Evolutionary conservation across 2,113 vertebrate species (phyloP), one percentile per base, ranked within the genome.

Genomic region (Oryzias woworae): DNA sequence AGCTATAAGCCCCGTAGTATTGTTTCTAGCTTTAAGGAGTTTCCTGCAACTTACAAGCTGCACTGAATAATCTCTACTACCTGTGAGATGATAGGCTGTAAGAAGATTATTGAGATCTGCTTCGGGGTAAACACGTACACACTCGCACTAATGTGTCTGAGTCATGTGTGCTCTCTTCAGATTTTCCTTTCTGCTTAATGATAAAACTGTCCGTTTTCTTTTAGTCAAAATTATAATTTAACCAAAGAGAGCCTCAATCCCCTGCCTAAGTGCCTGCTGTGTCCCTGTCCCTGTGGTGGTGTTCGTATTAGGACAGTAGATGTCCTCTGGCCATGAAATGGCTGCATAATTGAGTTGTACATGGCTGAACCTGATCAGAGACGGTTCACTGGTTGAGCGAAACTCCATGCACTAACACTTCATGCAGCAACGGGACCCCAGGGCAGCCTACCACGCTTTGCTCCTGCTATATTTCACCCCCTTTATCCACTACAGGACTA

Each of bases 341-440:
- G 85, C 89, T 87, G 87, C 83, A 90, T 90, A 90, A 90, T 90
- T 89, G 87, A 90, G 88, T 89, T 87, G 90, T 89, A 89, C 85
- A 89, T 88, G 88, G 87, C 88, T 90, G 87, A 89, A 90, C 85
- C 85, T 89, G 86, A 88, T 91, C 86, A 91, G 88, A 87, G 82
- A 89, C 77, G 88, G 87, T 91, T 91, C 88, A 91, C 78, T 89
- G 89, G 82, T 85, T 88, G 82, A 89, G 85, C 65, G 75, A 82
- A 80, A 87, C 83, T 89, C 80, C 58, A 60, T 82, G 83, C 82
- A 64, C 89, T 85, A 85, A 88, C 84, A 80, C 73, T 88, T 83
- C 56, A 61, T 72, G 85, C 84, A 80, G 80, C 82, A 73, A 53
- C 67, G 69, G 79, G 60, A 87, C 85, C 86, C 66, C 66, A 69